Evolutionary conservation across 2,888 invertebrate species (phyloP).

Genomic region (Orchestes rusci): DNA sequence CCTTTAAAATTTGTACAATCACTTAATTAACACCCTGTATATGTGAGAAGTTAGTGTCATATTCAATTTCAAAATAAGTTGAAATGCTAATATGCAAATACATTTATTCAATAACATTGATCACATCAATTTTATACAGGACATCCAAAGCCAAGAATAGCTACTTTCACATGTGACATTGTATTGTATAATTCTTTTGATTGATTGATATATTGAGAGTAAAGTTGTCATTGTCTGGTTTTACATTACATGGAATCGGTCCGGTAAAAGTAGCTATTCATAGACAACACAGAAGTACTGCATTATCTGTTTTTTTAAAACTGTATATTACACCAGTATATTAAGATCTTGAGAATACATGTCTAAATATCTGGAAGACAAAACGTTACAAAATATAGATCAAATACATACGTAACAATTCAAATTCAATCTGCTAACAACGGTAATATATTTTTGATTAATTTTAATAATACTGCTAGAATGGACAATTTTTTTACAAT

Average conservation of each 20-base stretch:
- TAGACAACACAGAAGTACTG: slow-evolving; percentile 4
- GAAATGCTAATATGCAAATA: slow-evolving; percentile 3
- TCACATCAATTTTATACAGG: slow-evolving; percentile 19
- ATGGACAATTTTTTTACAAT: slow-evolving; percentile 19
- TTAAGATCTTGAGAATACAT: too few species aligned
- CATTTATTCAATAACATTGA: slow-evolving; percentile 20
- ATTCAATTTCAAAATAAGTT: too few species aligned
- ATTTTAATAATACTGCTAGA: slow-evolving; percentile 25
- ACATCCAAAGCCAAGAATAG: slow-evolving; percentile 11
- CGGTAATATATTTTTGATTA: slow-evolving; percentile 15
- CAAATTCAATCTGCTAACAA: slow-evolving; percentile 11
- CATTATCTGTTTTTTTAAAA: too few species aligned
- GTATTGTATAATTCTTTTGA: too few species aligned
- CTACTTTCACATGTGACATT: too few species aligned
- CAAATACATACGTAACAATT: slow-evolving; percentile 9
- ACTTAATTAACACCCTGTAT: too few species aligned
- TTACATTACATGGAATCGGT: background rate
- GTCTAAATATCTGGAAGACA: slow-evolving; percentile 19
- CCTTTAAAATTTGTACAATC: too few species aligned
- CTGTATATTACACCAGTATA: too few species aligned
- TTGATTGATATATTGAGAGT: too few species aligned
- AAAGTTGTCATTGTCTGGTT: slow-evolving; percentile 3
- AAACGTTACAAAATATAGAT: slow-evolving; percentile 14
- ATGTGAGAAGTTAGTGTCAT: too few species aligned
- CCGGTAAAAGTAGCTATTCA: slow-evolving; percentile 4